phyloP scores from a whole-genome alignment of 1,140 invertebrate genomes.

The Archivesica marissinica region DNA sequence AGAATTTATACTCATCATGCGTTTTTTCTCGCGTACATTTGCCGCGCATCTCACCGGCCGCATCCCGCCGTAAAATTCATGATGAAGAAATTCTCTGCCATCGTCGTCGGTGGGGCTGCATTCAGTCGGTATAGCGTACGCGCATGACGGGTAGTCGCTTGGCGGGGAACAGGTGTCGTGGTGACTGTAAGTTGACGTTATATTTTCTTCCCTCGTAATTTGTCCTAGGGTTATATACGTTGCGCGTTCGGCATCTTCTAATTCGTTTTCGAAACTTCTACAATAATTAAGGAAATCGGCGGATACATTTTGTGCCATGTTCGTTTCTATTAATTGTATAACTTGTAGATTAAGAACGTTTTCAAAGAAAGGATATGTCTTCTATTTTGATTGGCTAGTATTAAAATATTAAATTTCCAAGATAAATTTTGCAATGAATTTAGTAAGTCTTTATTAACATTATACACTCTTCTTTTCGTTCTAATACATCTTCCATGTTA shows the following conservation, averaged over 20 bases:
- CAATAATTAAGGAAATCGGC: slow-evolving; percentile 68
- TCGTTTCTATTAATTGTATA: no score
- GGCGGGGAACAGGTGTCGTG: background rate
- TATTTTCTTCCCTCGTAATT: slow-evolving; percentile 12
- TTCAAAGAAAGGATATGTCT: no score
- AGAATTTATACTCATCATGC: slow-evolving; percentile 99
- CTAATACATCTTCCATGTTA: no score
- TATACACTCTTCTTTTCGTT: no score
- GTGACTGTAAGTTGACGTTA: slow-evolving; percentile 26
- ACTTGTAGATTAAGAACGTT: no score
- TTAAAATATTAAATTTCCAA: background rate
- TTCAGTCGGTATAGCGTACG: background rate
- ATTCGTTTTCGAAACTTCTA: slow-evolving; percentile 67
- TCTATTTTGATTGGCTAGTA: no score
- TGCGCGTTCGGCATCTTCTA: slow-evolving; percentile 47
- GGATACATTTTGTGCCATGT: slow-evolving; percentile 54
- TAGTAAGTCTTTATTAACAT: background rate
- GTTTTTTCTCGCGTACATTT: slow-evolving; percentile 89
- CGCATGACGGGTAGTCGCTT: slow-evolving; percentile 34
- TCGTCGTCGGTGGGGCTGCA: slow-evolving; percentile 52
- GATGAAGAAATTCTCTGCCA: slow-evolving; percentile 23
- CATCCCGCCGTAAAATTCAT: slow-evolving; percentile 44
- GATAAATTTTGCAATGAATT: background rate
- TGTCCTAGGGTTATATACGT: slow-evolving; percentile 10
- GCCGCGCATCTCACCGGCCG: slow-evolving; percentile 65